Evolutionary conservation across 2,888 invertebrate genomes (phyloP).

Genomic region (Drosophila formosana): DNA sequence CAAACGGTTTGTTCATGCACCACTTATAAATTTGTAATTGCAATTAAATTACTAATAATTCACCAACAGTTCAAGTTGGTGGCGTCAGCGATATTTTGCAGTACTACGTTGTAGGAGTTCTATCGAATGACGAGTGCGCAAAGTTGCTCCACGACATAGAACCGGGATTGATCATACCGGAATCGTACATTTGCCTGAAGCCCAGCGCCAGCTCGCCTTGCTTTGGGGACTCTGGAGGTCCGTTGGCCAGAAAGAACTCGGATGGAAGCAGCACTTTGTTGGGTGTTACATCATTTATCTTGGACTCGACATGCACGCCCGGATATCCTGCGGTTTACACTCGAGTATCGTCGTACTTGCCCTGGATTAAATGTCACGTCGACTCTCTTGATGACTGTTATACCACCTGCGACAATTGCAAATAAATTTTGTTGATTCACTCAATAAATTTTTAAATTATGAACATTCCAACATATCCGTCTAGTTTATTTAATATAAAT

Average conservation of each 20-base stretch:
- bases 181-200: slow-evolving; percentile 17
- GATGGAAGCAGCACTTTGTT: slow-evolving; percentile 10
- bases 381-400: neutral
- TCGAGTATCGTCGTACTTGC: slow-evolving; percentile 8
- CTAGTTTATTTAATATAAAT: no score
- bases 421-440: neutral
- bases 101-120: neutral
- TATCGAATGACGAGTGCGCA: slow-evolving; percentile 18
- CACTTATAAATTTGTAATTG: neutral
- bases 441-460: neutral
- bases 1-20: neutral
- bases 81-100: neutral
- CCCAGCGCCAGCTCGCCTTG: neutral
- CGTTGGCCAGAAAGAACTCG: slow-evolving; percentile 1
- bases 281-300: slow-evolving; percentile 4
- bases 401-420: neutral
- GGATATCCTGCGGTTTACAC: neutral
- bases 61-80: neutral
- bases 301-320: neutral
- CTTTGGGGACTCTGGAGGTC: slow-evolving; percentile 15
- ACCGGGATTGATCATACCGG: neutral
- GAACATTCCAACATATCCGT: neutral
- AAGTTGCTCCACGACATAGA: no score
- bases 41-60: no score
- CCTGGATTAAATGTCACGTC: slow-evolving; percentile 13